Evolutionary conservation across 64 coral and sea anemone genomes (phyloP), one percentile per base, ranked within the genome.

Genomic region (Pachyseris speciosa): DNA sequence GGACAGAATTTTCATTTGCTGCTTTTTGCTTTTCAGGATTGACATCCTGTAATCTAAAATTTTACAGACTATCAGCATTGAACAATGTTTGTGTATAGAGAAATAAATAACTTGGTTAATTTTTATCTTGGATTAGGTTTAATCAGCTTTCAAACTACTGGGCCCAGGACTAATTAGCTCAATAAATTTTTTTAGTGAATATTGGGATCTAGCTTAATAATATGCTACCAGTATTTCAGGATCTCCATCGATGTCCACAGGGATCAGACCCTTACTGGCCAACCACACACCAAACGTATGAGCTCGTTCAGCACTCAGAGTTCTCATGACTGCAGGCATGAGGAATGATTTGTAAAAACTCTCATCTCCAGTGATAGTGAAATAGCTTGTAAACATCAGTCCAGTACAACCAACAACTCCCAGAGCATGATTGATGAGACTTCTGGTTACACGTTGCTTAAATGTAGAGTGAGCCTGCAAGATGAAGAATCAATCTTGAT

Each of bases 251-350:
- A 27, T 36, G 69, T 99, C 97, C 31, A 29, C 72, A 5, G 97
- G 97, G 37, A 95, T 75, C 3, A 95, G 30, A 68, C 93, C 97
- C 45, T 86, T 90, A 9, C 93, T 59, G 31, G 93, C 97, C 27
- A 95, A 25, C 87, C 92, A 95, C 0, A 99, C 97, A 55, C 86
- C 97, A 34, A 95, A 60, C 44, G 64, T 38, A 78, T 99, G 97
- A 76, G 97, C 90, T 43, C 63, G 64, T 41, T 99, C 97, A 42
- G 97, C 85, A 76, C 93, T 81, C 12, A 99, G 22, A 9, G 86
- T 53, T 69, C 73, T 95, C 77, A 81, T 81, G 0, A 91, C 87
- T 7, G 55, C 67, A 38, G 97, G 93, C 97, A 99, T 99, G 22
- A 99, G 4, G 1, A 93, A 61, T 15, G 53, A 72, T 72, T 52